Conservation (phyloP, 2,797 vertebrate species). For the Melopsittacus undulatus region DNA sequence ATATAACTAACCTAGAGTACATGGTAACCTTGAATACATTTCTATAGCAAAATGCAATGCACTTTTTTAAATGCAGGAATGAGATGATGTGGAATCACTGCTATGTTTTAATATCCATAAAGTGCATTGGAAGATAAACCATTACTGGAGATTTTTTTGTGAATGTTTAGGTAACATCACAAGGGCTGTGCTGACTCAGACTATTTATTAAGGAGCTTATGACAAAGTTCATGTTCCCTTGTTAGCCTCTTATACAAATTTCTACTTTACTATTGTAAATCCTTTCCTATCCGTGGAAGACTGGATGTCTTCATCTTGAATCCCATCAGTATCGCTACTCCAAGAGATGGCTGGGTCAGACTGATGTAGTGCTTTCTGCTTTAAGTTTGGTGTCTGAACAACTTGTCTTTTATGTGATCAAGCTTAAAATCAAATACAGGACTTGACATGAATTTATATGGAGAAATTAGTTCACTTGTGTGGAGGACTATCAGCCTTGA, state of each 20-base stretch:
- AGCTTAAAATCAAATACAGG: background rate
- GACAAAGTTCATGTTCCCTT: background rate
- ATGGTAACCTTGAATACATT: background rate
- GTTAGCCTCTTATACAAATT: background rate
- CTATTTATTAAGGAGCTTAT: background rate
- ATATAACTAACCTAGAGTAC: background rate
- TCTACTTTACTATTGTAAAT: background rate
- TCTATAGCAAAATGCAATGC: background rate
- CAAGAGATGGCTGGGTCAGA: background rate
- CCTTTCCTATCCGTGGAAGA: background rate
- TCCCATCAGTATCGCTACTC: background rate
- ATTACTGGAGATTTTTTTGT: background rate
- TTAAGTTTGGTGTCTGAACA: background rate
- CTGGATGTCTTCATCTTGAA: background rate
- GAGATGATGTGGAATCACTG: background rate
- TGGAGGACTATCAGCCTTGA: background rate
- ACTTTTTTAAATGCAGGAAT: background rate
- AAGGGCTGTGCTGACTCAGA: background rate
- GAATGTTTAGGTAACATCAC: background rate
- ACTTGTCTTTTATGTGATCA: background rate
- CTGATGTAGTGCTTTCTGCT: background rate
- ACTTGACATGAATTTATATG: background rate
- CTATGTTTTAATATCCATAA: background rate
- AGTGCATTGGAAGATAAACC: background rate
- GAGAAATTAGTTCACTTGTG: background rate